Percentiles rank a stretch among this genome's conserved stretches.
Conservation (phyloP, 2,113 vertebrate species). For the Solea senegalensis region DNA sequence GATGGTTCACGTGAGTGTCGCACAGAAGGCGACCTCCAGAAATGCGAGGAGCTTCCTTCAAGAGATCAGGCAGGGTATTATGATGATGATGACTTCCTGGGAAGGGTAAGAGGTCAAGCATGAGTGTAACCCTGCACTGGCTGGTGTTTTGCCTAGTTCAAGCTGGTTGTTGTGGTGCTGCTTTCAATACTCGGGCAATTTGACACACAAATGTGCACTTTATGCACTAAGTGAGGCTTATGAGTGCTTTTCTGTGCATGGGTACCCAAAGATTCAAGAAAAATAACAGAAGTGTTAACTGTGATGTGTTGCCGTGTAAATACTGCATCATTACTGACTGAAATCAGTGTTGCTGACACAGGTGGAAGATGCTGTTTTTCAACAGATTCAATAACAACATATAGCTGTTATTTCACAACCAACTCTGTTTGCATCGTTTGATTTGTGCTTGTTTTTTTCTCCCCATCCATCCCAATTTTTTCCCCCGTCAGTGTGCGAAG, state of each 20-base stretch:
- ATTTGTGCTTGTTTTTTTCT: slow-evolving; percentile 36
- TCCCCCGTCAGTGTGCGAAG: slow-evolving; percentile 29
- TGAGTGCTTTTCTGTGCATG: slow-evolving; percentile 46
- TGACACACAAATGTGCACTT: slow-evolving; percentile 21
- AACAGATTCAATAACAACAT: not conserved
- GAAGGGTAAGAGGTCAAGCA: slow-evolving; percentile 86
- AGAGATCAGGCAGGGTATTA: slow-evolving; percentile 71
- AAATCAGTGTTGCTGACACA: not conserved
- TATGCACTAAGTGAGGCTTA: slow-evolving; percentile 26
- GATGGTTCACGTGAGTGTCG: slow-evolving; percentile 35
- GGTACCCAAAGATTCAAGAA: not conserved
- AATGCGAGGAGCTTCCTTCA: slow-evolving; percentile 83
- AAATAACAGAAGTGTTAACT: slow-evolving; percentile 2
- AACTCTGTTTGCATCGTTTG: slow-evolving; percentile 30
- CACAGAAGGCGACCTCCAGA: slow-evolving; percentile 70
- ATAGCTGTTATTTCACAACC: not conserved
- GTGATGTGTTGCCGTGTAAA: not conserved
- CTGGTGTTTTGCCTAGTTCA: slow-evolving; percentile 33
- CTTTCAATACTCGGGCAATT: slow-evolving; percentile 2
- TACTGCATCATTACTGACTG: not conserved
- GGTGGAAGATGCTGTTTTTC: not conserved
- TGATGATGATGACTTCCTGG: slow-evolving; percentile 84
- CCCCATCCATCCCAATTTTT: no score
- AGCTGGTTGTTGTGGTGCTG: slow-evolving; percentile 44
- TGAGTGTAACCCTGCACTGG: slow-evolving; percentile 55